phyloP scores from a whole-genome alignment of 2,888 invertebrate species.

The Leptinotarsa peninsularis region DNA sequence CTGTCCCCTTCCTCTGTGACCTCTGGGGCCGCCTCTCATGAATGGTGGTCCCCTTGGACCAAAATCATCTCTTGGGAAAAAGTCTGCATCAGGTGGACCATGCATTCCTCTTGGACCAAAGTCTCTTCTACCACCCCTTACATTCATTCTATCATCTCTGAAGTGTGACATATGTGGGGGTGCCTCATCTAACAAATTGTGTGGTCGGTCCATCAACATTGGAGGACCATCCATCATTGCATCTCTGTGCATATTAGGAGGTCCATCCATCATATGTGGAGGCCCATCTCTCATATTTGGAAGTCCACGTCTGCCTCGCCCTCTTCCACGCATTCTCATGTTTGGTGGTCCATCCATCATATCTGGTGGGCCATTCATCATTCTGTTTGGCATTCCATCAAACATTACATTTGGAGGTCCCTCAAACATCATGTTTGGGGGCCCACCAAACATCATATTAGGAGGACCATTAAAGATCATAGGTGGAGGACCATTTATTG shows the following conservation, averaged over 20 bases:
- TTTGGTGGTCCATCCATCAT: slow-evolving; percentile 31
- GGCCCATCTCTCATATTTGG: slow-evolving; percentile 36
- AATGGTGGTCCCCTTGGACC: slow-evolving; percentile 50
- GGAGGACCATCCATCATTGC: slow-evolving; percentile 40
- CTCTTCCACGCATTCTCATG: slow-evolving; percentile 39
- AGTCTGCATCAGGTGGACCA: slow-evolving; percentile 50
- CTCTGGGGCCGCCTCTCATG: slow-evolving; percentile 52
- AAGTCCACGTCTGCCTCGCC: slow-evolving; percentile 30
- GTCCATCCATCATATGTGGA: slow-evolving; percentile 37
- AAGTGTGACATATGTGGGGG: slow-evolving; percentile 35
- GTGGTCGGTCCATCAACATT: slow-evolving; percentile 37
- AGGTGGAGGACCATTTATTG: slow-evolving; percentile 30
- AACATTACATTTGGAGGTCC: slow-evolving; percentile 40
- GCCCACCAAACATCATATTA: slow-evolving; percentile 38
- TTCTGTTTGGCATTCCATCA: slow-evolving; percentile 28
- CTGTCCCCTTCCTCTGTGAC: slow-evolving; percentile 30
- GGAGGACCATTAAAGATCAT: slow-evolving; percentile 36
- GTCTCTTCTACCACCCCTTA: slow-evolving; percentile 55
- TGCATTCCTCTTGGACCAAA: slow-evolving; percentile 50
- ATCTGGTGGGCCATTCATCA: slow-evolving; percentile 35
- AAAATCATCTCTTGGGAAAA: slow-evolving; percentile 53
- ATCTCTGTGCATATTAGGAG: slow-evolving; percentile 34
- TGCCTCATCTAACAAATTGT: slow-evolving; percentile 35
- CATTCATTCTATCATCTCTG: slow-evolving; percentile 47
- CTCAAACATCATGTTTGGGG: slow-evolving; percentile 35